Percentiles rank a stretch among this genome's conserved stretches.
Evolutionary conservation across 1,140 invertebrate species (phyloP).

Genomic region (Araneus ventricosus): DNA sequence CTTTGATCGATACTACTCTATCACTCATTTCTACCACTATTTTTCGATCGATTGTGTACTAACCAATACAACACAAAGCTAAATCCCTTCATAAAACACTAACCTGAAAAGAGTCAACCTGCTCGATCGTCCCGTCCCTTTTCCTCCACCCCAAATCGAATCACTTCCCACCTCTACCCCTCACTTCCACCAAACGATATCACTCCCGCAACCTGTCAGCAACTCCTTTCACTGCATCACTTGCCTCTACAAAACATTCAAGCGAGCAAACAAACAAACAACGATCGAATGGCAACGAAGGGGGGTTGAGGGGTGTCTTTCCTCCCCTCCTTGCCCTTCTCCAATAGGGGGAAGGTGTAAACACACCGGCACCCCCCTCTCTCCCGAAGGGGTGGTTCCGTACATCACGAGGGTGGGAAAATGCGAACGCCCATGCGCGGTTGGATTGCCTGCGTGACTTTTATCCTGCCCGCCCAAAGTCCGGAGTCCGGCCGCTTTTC

Average conservation of each 20-base stretch:
- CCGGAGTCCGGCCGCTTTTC: neutral
- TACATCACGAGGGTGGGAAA: neutral
- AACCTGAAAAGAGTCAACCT: neutral
- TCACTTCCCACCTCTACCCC: neutral
- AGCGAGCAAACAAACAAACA: conserved; percentile 34
- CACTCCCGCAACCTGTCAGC: conserved; percentile 39
- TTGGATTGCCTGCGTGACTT: neutral
- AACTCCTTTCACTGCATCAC: conserved; percentile 12
- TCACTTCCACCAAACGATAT: conserved; percentile 13
- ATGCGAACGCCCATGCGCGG: conserved; percentile 19
- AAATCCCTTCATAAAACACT: neutral
- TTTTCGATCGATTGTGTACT: neutral
- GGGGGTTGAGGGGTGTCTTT: neutral
- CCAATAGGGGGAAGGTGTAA: conserved; percentile 26
- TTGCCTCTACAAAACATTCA: neutral
- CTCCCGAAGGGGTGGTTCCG: neutral
- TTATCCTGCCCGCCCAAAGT: conserved; percentile 22
- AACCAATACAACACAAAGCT: neutral
- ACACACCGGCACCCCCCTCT: neutral
- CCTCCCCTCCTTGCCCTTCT: neutral
- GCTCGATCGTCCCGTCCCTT: neutral
- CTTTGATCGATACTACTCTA: neutral
- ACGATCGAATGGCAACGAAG: neutral
- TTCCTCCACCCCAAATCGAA: neutral
- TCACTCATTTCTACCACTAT: neutral